phyloP scores from a whole-genome alignment of 2,797 vertebrate genomes.

The Urocyon cinereoargenteus region DNA sequence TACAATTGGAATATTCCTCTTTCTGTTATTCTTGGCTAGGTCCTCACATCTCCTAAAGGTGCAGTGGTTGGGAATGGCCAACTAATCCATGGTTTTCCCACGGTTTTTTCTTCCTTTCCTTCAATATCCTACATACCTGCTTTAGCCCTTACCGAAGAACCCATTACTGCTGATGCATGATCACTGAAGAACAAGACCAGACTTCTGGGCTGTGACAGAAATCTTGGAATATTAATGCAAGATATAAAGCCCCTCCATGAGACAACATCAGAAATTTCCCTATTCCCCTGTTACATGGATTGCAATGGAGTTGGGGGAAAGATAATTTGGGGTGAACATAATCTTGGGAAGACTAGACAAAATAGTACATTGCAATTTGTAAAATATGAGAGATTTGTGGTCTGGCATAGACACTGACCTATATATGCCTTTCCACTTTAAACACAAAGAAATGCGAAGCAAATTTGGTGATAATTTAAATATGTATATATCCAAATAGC shows the following conservation, averaged over 20 bases:
- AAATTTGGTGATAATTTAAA: neutral
- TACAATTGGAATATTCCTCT: neutral
- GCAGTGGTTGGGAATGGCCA: neutral
- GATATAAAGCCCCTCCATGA: neutral
- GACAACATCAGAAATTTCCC: neutral
- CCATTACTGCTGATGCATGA: neutral
- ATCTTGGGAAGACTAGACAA: neutral
- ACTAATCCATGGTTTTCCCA: neutral
- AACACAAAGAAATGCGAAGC: constrained; percentile 51
- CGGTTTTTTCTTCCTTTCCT: neutral
- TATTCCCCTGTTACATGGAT: neutral
- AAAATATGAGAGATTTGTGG: constrained; percentile 34
- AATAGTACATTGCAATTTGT: constrained; percentile 15
- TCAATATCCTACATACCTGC: neutral
- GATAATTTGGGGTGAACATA: neutral
- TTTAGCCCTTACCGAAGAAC: neutral
- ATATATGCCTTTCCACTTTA: neutral
- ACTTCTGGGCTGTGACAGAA: neutral
- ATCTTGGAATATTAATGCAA: neutral
- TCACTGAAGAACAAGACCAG: neutral
- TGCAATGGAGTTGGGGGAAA: neutral
- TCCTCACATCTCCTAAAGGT: neutral
- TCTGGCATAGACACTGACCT: neutral
- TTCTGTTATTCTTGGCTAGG: neutral
- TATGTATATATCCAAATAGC: neutral